Conservation (phyloP, 2,888 invertebrate species). For the Sinhomidia bicolor region DNA sequence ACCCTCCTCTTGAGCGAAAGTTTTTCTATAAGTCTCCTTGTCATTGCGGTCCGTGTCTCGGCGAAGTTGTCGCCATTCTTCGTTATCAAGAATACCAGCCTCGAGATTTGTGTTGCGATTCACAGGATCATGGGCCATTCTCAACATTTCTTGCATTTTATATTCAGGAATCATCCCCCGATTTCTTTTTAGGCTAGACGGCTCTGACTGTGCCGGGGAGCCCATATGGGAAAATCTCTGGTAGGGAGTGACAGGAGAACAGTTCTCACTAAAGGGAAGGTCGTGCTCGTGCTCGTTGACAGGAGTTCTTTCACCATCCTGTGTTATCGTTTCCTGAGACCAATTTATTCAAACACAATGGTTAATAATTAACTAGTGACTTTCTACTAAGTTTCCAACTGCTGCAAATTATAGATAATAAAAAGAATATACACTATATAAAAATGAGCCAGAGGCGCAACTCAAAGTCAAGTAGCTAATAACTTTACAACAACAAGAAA, state of each 20-base stretch:
- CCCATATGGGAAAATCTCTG: slow-evolving; percentile 34
- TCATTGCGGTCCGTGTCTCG: slow-evolving; percentile 70
- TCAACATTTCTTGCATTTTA: slow-evolving; percentile 67
- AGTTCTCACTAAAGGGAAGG: neutral
- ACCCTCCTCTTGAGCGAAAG: slow-evolving; percentile 75
- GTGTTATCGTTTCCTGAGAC: slow-evolving; percentile 78
- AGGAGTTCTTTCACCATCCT: slow-evolving; percentile 74
- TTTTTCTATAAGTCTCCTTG: slow-evolving; percentile 72
- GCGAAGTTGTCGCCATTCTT: slow-evolving; percentile 78
- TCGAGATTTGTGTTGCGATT: slow-evolving; percentile 64
- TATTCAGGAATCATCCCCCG: slow-evolving; percentile 75
- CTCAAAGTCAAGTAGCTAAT: slow-evolving; percentile 46
- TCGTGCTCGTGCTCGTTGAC: slow-evolving; percentile 69
- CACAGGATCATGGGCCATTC: slow-evolving; percentile 38
- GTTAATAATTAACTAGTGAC: slow-evolving; percentile 4
- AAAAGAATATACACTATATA: slow-evolving; percentile 11
- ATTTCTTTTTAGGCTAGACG: slow-evolving; percentile 30
- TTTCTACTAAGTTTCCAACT: neutral
- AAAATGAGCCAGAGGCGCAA: neutral
- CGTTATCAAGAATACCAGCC: slow-evolving; percentile 71
- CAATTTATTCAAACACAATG: slow-evolving; percentile 23
- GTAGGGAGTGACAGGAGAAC: slow-evolving; percentile 11
- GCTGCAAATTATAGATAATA: neutral
- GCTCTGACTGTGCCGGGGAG: slow-evolving; percentile 56
- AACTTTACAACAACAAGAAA: neutral